phyloP scores from a whole-genome alignment of 2,113 vertebrate species.

The Monarcha castaneiventris region DNA sequence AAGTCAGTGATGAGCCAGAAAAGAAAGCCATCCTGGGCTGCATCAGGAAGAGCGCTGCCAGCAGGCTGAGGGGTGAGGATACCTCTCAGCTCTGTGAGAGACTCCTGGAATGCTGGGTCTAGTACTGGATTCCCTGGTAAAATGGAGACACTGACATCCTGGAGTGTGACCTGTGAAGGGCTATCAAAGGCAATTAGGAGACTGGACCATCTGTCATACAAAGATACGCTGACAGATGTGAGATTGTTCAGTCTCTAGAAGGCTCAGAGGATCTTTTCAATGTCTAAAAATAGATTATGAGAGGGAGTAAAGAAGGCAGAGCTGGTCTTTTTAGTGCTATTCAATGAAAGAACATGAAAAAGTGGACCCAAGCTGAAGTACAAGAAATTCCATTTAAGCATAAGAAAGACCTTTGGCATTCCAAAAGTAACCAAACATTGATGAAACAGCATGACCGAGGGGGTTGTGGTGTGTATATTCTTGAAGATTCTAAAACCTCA shows the following conservation, averaged over 20 bases:
- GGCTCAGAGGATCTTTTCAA: background rate
- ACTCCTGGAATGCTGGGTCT: background rate
- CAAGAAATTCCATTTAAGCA: background rate
- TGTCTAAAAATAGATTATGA: background rate
- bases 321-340: background rate
- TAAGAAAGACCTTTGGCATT: background rate
- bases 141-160: background rate
- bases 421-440: background rate
- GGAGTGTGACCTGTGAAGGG: background rate
- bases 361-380: background rate
- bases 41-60: background rate
- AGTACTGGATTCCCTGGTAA: background rate
- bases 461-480: background rate
- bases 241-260: background rate
- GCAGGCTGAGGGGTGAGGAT: background rate
- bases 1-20: background rate
- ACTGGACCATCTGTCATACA: background rate
- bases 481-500: background rate
- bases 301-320: background rate
- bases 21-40: background rate
- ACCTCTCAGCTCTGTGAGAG: background rate
- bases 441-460: background rate
- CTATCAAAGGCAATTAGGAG: background rate
- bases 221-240: background rate
- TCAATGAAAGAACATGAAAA: background rate